These are phyloP conservation scores for Pocillopora meandrina DNA, from an alignment of 92 coral and sea anemone genomes.

Conservation along the genomic window DNA sequence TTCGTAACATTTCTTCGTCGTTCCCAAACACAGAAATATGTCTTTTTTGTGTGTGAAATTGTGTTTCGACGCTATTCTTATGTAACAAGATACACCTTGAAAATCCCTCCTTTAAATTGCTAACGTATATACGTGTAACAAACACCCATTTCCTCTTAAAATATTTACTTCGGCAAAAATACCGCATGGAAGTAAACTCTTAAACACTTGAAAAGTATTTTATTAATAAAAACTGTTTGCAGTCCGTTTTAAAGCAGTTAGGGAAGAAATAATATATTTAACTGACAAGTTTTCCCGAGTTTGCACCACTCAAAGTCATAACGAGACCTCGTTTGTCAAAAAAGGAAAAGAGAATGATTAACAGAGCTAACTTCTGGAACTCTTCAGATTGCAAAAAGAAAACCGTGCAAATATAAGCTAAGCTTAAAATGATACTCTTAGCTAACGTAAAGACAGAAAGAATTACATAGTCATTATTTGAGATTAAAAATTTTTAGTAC, in stretches of 20 bases:
- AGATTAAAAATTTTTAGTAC: no score
- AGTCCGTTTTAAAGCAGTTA: neutral
- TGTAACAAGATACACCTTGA: neutral
- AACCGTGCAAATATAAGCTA: no score
- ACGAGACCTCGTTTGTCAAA: neutral
- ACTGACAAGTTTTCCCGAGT: no score
- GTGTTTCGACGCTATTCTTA: neutral
- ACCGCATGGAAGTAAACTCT: neutral
- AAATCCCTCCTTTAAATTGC: neutral
- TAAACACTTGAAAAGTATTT: neutral
- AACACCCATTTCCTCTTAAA: neutral
- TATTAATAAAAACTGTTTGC: neutral
- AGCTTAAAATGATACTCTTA: no score
- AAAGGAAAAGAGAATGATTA: neutral
- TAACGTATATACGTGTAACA: slow-evolving; percentile 18
- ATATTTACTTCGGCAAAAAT: slow-evolving; percentile 12
- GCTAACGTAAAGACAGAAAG: no score
- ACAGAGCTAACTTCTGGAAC: no score
- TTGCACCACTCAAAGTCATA: neutral
- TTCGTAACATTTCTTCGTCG: no score
- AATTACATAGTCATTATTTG: no score
- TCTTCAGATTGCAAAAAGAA: no score
- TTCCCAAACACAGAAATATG: no score
- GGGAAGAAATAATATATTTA: neutral
- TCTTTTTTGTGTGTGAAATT: no score